These are phyloP conservation scores for Sinhomidia bicolor DNA, from an alignment of 2,888 invertebrate species.

Conservation along the genomic window DNA sequence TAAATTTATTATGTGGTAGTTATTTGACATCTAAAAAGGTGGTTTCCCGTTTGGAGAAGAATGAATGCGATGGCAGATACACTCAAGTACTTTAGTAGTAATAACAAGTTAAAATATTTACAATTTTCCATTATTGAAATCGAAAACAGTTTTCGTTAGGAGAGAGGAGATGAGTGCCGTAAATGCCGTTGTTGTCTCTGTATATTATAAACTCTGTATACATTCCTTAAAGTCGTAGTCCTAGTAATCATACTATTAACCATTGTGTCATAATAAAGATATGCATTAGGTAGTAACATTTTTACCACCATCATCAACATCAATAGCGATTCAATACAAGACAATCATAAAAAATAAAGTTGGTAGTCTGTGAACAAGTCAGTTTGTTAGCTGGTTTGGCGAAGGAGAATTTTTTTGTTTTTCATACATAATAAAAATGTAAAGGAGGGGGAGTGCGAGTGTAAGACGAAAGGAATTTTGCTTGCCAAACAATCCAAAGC, in stretches of 20 bases:
- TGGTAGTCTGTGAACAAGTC: background rate
- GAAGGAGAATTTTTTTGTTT: background rate
- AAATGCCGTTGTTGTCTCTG: background rate
- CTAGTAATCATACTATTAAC: background rate
- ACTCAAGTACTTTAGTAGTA: background rate
- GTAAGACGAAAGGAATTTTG: background rate
- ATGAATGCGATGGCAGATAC: background rate
- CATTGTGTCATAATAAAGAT: no score
- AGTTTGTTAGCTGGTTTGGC: background rate
- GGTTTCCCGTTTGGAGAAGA: background rate
- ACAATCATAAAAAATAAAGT: conserved; percentile 24
- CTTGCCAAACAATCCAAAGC: background rate
- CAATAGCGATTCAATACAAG: conserved; percentile 23
- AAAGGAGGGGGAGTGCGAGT: background rate
- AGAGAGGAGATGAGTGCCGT: background rate
- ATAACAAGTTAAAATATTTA: conserved; percentile 54
- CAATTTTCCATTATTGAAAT: conserved; percentile 44
- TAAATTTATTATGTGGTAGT: background rate
- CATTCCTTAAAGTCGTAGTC: background rate
- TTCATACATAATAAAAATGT: background rate
- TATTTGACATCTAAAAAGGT: background rate
- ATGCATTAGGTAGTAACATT: background rate
- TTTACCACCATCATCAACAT: background rate
- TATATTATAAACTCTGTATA: background rate
- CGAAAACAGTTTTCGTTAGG: background rate